Evolutionary conservation across 2,797 vertebrate genomes (phyloP), one percentile per base, ranked within the genome.

Genomic region (Gobionotothen gibberifrons): DNA sequence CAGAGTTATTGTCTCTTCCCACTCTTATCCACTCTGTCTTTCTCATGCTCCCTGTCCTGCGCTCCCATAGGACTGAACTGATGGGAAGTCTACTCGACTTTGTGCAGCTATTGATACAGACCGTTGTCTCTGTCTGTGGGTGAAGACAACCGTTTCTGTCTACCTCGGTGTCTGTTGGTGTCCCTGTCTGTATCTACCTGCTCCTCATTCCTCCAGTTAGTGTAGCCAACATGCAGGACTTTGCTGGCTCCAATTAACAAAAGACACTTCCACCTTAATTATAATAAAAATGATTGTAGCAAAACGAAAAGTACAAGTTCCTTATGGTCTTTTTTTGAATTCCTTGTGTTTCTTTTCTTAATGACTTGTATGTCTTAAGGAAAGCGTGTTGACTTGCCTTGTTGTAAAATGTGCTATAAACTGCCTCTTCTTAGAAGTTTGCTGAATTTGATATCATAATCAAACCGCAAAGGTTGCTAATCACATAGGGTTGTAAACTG

Each of bases 41-140:
- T 68, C 47, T 46, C 59, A 61, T 53, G 17, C 62, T 73, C 60
- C 57, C 46, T 72, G 53, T 72, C 58, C 65, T 83, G 10, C 3
- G 8, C 22, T 79, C 83, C 71, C 78, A n/a, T 2, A 39, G 73
- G 81, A 81, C 32, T 69, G 42, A 85, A 51, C 53, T 79, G 82
- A 89, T 91, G 73, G 64, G 62, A 92, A 87, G 76, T 78, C 84
- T 72, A 43, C 58, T 85, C 74, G 59, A 29, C 65, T 85, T 82
- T 76, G 69, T 60, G 40, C 52, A 56, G 32, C 32, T 85, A 87
- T 85, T 83, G 79, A 90, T 74, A 54, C 56, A 77, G 65, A 81
- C 69, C 59, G 14, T 54, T 58, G 22, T 79, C 53, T 83, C 48
- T 65, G 26, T 77, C 61, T 69, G 29, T 69, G 53, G 44, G 42